Base-by-base conservation (phyloP, 1,140 invertebrate species). In the Drosophila bipectinata region DNA sequence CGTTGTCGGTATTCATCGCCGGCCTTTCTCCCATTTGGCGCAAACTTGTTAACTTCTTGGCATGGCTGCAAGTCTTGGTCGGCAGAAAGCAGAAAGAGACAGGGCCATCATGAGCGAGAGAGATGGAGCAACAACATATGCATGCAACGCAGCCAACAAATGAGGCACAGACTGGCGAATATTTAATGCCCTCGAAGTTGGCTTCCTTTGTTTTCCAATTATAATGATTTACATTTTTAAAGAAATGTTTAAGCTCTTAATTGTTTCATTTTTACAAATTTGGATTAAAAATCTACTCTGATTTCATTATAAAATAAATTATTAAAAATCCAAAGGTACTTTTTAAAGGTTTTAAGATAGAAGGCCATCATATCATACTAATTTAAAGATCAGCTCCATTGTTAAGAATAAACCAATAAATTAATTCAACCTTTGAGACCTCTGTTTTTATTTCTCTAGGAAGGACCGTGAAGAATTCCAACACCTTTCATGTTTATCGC, bases 1-100 rank as follows among this genome's bases (percentile, higher is more conserved):
- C 72, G 47, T 41, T 57, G 56, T 60, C 62, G 69, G 66, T 66
- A 51, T 55, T 69, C 64, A 69, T 74, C 72, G 61, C 49, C 56
- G 73, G 82, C 82, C 81, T 85, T 85, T 85, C 82, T 85, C 82
- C 81, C 82, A 85, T 85, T 85, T 84, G 81, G 81, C 81, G 81
- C 81, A 85, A 85, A 85, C 82, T 85, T 85, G 81, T 87, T 85
- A 85, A 85, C 81, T 87, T 85, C 81, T 81, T 81, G 81, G 77
- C 82, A 85, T 85, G 82, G 82, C 87, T 87, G 81, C 82, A 71
- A 85, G 81, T 63, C 81, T 44, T 64, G 62, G 64, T 48, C 64
- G 47, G 49, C 37, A 57, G 53, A 63, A 55, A 32, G 69, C 81
- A 18, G 45, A 30, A 26, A 37, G 63, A 28, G 45, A 49, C 15